Conservation (phyloP, 2,797 vertebrate species). For the Periparus ater region DNA sequence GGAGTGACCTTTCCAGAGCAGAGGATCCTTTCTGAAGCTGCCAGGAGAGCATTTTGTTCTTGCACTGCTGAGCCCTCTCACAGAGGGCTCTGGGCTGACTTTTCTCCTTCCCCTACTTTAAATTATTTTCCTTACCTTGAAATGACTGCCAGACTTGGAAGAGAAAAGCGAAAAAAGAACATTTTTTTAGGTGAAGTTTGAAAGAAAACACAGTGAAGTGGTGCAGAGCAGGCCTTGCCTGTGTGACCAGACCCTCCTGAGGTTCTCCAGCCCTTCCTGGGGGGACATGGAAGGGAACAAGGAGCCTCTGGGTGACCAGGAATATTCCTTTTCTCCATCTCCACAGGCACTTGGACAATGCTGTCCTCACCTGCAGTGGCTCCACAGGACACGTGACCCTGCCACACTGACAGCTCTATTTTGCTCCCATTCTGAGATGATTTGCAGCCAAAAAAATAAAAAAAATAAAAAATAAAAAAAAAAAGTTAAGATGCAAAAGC, state of each 20-base stretch:
- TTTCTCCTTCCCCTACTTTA: background rate
- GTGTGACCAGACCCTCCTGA: background rate
- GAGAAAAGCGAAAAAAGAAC: background rate
- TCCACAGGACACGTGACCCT: fast-evolving
- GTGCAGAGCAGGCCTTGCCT: background rate
- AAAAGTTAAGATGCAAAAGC: background rate
- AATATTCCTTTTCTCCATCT: background rate
- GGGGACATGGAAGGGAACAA: background rate
- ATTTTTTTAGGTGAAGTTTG: background rate
- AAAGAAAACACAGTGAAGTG: background rate
- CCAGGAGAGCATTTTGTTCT: background rate
- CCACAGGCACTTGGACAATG: background rate
- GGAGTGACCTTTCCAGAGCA: background rate
- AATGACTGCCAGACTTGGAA: background rate
- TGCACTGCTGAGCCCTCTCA: background rate
- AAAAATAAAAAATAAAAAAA: too few species aligned
- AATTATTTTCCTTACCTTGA: background rate
- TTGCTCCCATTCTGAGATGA: background rate
- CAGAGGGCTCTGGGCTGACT: background rate
- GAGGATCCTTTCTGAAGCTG: background rate
- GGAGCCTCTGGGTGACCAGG: fast-evolving
- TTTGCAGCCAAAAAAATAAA: background rate
- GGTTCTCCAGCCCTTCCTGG: background rate
- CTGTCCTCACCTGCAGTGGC: background rate
- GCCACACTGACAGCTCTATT: background rate